Conservation (phyloP, 2,113 vertebrate species). For the Python bivittatus region DNA sequence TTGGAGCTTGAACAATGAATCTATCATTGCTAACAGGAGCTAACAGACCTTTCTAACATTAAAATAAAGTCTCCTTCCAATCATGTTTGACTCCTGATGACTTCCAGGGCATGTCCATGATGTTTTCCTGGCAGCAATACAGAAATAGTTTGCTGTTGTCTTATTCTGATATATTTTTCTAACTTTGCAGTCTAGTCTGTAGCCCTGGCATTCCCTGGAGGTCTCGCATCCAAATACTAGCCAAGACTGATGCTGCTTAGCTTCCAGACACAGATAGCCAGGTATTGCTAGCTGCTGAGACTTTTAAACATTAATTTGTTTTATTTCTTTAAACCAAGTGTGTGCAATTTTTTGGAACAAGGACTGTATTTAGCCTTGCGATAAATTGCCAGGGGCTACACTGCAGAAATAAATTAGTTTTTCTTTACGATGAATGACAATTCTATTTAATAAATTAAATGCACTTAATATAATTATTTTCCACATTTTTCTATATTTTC, state of each 20-base stretch:
- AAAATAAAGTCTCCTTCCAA: background rate
- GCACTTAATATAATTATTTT: background rate
- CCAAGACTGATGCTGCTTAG: background rate
- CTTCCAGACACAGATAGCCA: background rate
- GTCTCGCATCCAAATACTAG: background rate
- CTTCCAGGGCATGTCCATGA: background rate
- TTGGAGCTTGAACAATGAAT: too few species aligned
- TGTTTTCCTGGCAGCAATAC: background rate
- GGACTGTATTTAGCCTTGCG: background rate
- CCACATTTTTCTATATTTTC: background rate
- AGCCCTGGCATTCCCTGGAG: background rate
- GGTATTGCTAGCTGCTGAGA: background rate
- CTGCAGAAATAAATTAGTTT: background rate
- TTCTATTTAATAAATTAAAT: background rate
- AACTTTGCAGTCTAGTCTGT: background rate
- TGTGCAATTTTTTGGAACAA: background rate
- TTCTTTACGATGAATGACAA: background rate
- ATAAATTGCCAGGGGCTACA: background rate
- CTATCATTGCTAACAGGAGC: background rate
- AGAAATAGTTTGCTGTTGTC: background rate
- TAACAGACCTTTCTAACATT: background rate
- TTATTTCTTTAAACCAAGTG: background rate
- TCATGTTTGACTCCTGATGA: background rate
- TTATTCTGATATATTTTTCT: background rate
- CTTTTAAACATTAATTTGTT: background rate